Conservation (phyloP, 2,888 invertebrate species). For the Nomada hirtipes region DNA sequence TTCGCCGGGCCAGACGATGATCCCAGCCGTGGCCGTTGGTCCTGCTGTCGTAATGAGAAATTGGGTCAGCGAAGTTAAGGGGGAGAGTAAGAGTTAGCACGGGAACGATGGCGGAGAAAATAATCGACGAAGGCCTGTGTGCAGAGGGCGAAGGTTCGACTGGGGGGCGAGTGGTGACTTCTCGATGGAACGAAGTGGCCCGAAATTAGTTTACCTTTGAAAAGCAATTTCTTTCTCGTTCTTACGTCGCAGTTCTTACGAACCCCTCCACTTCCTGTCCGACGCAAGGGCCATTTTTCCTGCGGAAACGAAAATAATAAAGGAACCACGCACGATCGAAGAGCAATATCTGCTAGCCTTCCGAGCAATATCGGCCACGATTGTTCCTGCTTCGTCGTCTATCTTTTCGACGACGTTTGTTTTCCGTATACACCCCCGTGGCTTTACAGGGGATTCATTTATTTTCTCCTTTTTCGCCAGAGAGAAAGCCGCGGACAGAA, state of each 20-base stretch:
- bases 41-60: slow-evolving; percentile 55
- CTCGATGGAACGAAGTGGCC: slow-evolving; percentile 65
- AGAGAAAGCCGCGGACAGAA: neutral
- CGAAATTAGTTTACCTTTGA: slow-evolving; percentile 77
- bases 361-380: slow-evolving; percentile 48
- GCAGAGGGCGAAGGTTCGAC: neutral
- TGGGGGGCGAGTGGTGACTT: slow-evolving; percentile 40
- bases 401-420: slow-evolving; percentile 20
- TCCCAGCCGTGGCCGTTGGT: slow-evolving; percentile 30
- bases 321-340: slow-evolving; percentile 61
- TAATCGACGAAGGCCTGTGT: slow-evolving; percentile 12
- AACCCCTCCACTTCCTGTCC: slow-evolving; percentile 56
- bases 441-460: slow-evolving; percentile 1
- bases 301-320: slow-evolving; percentile 69
- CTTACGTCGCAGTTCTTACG: slow-evolving; percentile 40
- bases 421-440: slow-evolving; percentile 3
- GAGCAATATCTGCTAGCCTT: slow-evolving; percentile 64
- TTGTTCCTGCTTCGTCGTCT: slow-evolving; percentile 33
- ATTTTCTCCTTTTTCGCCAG: neutral
- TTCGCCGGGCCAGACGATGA: slow-evolving; percentile 36
- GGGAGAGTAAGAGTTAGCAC: slow-evolving; percentile 24
- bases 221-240: slow-evolving; percentile 73
- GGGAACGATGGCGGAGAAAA: slow-evolving; percentile 17
- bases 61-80: slow-evolving; percentile 71
- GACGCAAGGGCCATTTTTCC: slow-evolving; percentile 60